phyloP scores from a whole-genome alignment of 2,797 vertebrate genomes.

The Rhincodon typus region DNA sequence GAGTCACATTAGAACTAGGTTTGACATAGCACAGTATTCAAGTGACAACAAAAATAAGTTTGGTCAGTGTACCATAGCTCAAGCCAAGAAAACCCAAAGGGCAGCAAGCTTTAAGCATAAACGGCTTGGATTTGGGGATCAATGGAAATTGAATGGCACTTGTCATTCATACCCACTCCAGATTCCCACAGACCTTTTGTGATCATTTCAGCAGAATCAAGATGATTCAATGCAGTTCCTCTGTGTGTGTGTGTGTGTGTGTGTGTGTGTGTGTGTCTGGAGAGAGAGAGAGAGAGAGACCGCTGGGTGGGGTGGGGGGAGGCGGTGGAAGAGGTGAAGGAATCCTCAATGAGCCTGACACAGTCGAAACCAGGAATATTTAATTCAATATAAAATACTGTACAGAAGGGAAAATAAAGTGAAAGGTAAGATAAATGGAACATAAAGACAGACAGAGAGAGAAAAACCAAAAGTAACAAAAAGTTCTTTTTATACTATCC shows the following conservation, averaged over 20 bases:
- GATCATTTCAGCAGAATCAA: background rate
- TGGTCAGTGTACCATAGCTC: background rate
- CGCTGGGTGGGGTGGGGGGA: too few relatives aligned
- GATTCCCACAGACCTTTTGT: background rate
- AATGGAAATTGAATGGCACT: background rate
- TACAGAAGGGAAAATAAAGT: background rate
- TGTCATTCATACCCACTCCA: background rate
- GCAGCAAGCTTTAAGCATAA: background rate
- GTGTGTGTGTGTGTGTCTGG: too few relatives aligned
- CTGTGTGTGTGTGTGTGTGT: background rate
- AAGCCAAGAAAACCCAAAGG: background rate
- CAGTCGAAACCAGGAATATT: background rate
- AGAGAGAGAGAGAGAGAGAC: too few relatives aligned
- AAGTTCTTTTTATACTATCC: too few relatives aligned
- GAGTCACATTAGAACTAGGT: background rate
- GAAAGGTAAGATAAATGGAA: background rate
- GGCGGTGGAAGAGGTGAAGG: background rate
- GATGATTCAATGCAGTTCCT: background rate
- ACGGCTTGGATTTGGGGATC: background rate
- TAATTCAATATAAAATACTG: background rate
- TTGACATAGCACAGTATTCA: background rate
- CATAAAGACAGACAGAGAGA: background rate
- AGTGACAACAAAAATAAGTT: background rate
- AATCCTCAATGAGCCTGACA: background rate
- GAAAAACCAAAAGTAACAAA: background rate